A percentile compares a stretch with the other conserved stretches of the same genome.
These are phyloP conservation scores for Proctacanthus coquilletti DNA, from an alignment of 1,140 invertebrate genomes.

Conservation along the genomic window DNA sequence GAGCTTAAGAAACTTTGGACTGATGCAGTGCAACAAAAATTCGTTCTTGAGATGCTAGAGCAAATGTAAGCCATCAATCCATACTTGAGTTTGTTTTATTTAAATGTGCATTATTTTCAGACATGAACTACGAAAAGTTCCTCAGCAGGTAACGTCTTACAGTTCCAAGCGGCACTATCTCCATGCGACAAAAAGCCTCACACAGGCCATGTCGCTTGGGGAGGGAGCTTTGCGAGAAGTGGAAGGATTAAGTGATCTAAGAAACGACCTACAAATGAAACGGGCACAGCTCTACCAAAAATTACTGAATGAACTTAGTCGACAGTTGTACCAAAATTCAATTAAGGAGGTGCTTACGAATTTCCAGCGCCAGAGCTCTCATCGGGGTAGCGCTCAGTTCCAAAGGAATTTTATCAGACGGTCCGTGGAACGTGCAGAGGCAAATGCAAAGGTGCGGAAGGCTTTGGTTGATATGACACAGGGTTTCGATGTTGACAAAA, in stretches of 20 bases:
- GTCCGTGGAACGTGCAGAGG: conserved; percentile 33
- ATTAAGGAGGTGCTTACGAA: conserved; percentile 36
- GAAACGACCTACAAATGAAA: conserved; percentile 50
- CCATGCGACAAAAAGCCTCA: conserved; percentile 68
- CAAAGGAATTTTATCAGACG: conserved; percentile 36
- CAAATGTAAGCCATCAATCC: conserved; percentile 56
- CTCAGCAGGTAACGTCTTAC: conserved; percentile 52
- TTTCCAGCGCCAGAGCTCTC: conserved; percentile 44
- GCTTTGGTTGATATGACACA: conserved; percentile 31
- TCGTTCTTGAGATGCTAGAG: conserved; percentile 70
- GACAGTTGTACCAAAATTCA: conserved; percentile 56
- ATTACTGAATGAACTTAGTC: conserved; percentile 54
- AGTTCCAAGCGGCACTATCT: conserved; percentile 66
- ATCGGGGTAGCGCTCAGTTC: conserved; percentile 35
- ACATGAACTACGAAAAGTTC: conserved; percentile 61
- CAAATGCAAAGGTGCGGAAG: conserved; percentile 28
- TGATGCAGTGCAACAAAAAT: conserved; percentile 84
- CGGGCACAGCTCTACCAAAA: conserved; percentile 56
- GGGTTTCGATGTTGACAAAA: conserved; percentile 21
- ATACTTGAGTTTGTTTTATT: neutral
- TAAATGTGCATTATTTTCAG: conserved; percentile 31
- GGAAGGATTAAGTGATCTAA: conserved; percentile 65
- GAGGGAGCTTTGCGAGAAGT: conserved; percentile 58
- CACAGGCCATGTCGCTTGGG: conserved; percentile 48
- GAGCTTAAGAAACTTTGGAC: conserved; percentile 86